Evolutionary conservation across 2,113 vertebrate genomes (phyloP), one percentile per base, ranked within the genome.

Genomic region (Otis tarda): DNA sequence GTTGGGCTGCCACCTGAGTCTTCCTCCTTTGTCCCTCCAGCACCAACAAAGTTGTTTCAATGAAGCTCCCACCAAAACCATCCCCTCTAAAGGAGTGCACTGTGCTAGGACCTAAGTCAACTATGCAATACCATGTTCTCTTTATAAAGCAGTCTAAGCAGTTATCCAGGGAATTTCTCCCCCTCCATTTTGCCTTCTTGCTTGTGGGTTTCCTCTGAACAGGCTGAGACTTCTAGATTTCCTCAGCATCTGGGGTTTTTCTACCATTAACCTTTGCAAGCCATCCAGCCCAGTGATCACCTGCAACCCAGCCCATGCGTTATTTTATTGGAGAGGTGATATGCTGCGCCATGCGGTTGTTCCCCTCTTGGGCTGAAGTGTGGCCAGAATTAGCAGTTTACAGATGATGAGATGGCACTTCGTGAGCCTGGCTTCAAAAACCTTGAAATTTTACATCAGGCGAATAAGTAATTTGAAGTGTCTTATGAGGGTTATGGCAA

Each of bases 171-270:
- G 89, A 90, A 61, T 89, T 86, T 80, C 1, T 23, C 1, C 25
- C 33, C 8, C n/a, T 22, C 52, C 25, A 4, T 92, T 79, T 77
- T 30, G n/a, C 56, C 9, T 10, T 49, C 20, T 65, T 64, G 35
- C 63, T 86, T 90, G 57, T 37, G 89, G 70, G 83, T 93, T 95
- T 94, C 86, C 86, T 68, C 63, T 43, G 67, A 84, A 83, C 71
- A 80, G 69, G 75, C 41, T 14, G 49, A 93, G 70, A 67, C 43
- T 41, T 87, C 47, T 59, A 50, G 16, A 75, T 88, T 82, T 90
- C 65, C 43, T 92, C 82, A 71, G 24, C 3, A 7, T 55, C 49
- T 67, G 12, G 47, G 33, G 1, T 5, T 35, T 70, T 56, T 10
- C 31, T 90, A 17, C 15, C 49, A 7, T 90, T 79, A 85, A 78